These are phyloP conservation scores for Rhinoderma darwinii DNA, from an alignment of 2,113 vertebrate species.

Conservation along the genomic window DNA sequence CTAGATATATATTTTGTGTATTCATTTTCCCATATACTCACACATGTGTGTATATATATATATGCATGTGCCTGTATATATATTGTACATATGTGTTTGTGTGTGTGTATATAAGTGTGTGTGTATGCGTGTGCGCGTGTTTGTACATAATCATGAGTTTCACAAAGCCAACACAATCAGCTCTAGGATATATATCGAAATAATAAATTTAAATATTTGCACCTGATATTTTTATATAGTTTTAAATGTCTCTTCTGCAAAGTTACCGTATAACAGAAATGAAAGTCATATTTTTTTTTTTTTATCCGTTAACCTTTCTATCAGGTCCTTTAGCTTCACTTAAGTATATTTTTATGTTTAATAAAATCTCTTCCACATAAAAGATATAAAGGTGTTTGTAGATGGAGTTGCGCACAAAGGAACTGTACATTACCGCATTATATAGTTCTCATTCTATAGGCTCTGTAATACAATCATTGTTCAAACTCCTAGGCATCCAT, in stretches of 20 bases:
- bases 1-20: constrained; percentile 40
- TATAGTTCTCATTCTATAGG: not conserved
- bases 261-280: not conserved
- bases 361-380: not conserved
- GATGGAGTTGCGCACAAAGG: not conserved
- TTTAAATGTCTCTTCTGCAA: constrained; percentile 47
- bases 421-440: not conserved
- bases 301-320: not conserved
- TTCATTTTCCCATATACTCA: constrained; percentile 32
- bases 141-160: constrained; percentile 55
- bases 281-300: not conserved
- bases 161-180: constrained; percentile 37
- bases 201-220: constrained; percentile 48
- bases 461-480: not conserved
- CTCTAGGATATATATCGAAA: constrained; percentile 54
- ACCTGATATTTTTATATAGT: constrained; percentile 47
- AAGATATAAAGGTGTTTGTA: not conserved
- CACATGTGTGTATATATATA: constrained; percentile 71
- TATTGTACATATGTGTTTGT: constrained; percentile 61
- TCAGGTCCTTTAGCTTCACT: not conserved
- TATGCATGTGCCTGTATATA: constrained; percentile 68
- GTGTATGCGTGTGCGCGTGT: constrained; percentile 2
- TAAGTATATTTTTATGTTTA: not conserved
- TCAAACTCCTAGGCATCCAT: not conserved
- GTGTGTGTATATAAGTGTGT: constrained; percentile 36